Conservation (phyloP, 2,797 vertebrate genomes). For the Rhinichthys osculus region DNA sequence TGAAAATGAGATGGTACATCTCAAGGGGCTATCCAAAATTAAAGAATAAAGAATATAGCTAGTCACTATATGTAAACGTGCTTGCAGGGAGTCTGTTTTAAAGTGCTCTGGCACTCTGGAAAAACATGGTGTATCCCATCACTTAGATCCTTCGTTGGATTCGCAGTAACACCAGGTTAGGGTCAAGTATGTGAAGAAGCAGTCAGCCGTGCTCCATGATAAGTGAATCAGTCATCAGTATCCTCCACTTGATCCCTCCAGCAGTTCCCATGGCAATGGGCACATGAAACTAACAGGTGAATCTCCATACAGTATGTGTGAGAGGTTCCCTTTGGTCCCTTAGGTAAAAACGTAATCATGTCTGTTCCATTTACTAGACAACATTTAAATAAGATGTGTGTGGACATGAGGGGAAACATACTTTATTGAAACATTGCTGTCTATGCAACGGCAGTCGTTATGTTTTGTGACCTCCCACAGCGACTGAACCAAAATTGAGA, state of each 20-base stretch:
- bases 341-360: not conserved
- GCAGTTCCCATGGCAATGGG: constrained; percentile 40
- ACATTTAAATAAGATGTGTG: constrained; percentile 1
- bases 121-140: constrained; percentile 23
- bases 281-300: constrained; percentile 8
- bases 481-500: not conserved
- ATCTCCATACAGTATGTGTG: not conserved
- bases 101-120: constrained; percentile 25
- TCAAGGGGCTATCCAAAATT: too few species aligned
- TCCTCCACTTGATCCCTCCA: constrained; percentile 40
- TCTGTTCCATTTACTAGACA: constrained; percentile 1
- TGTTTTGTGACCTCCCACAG: not conserved
- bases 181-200: constrained; percentile 38
- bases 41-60: too few species aligned
- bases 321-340: constrained; percentile 18
- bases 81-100: not conserved
- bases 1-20: too few species aligned
- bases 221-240: constrained; percentile 48
- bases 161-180: constrained; percentile 11
- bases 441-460: not conserved
- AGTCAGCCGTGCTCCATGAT: constrained; percentile 36
- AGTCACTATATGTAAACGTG: constrained; percentile 7
- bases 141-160: constrained; percentile 42
- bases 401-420: not conserved
- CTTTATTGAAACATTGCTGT: not conserved